Evolutionary conservation across 2,113 vertebrate species (phyloP).

Genomic region (Apeltes quadracus): DNA sequence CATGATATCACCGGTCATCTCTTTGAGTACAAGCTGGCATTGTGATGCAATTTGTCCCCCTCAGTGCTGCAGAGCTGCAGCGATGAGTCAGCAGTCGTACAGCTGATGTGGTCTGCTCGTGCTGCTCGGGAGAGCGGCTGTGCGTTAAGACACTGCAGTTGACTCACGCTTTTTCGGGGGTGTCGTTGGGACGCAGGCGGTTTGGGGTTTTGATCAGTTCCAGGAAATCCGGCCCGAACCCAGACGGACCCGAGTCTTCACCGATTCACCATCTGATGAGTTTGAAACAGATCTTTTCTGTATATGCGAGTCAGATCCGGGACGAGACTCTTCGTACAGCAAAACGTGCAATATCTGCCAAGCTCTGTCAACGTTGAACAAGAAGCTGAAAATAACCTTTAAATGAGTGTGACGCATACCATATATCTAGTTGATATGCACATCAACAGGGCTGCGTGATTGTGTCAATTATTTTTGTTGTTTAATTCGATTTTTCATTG

Average conservation of each 20-base stretch:
- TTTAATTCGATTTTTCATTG: neutral
- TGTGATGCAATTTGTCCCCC: conserved; percentile 16
- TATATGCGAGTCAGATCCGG: neutral
- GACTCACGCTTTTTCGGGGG: conserved; percentile 32
- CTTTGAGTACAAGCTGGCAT: conserved; percentile 19
- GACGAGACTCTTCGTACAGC: neutral
- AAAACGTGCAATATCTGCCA: too few species aligned
- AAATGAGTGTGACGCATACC: neutral
- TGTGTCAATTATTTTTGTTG: too few species aligned
- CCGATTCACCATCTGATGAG: conserved; percentile 14
- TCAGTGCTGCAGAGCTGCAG: conserved; percentile 37
- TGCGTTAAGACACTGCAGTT: conserved; percentile 32
- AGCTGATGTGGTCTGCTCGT: conserved; percentile 35
- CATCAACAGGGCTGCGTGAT: too few species aligned
- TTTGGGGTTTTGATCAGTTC: conserved; percentile 23
- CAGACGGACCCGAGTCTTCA: neutral
- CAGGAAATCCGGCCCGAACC: neutral
- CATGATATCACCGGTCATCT: conserved; percentile 25
- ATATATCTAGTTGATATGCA: conserved; percentile 6
- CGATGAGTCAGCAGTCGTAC: conserved; percentile 51
- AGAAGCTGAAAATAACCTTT: neutral
- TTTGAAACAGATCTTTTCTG: neutral
- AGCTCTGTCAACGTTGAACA: too few species aligned
- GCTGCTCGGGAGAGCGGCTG: conserved; percentile 41
- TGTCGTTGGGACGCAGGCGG: conserved; percentile 30